Conservation (phyloP, 2,888 invertebrate species). For the Andrena haemorrhoa region DNA sequence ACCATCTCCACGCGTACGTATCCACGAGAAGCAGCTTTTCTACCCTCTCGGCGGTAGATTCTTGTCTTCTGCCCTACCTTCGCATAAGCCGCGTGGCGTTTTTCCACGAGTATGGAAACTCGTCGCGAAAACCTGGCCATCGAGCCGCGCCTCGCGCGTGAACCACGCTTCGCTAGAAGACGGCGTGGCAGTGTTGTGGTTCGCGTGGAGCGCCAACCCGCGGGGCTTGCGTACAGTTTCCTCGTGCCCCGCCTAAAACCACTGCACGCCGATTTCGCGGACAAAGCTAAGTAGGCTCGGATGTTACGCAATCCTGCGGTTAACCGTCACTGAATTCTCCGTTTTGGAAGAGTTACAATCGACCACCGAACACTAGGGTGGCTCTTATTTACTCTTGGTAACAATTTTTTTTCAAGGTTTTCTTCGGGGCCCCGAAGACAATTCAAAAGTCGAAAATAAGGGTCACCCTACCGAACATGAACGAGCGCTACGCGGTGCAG, state of each 20-base stretch:
- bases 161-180: slow-evolving; percentile 18
- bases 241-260: slow-evolving; percentile 27
- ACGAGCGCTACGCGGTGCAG: too few relatives aligned
- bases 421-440: too few relatives aligned
- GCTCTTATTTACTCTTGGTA: too few relatives aligned
- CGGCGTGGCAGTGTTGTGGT: slow-evolving; percentile 48
- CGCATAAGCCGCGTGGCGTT: background rate
- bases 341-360: too few relatives aligned
- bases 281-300: too few relatives aligned
- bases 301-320: background rate
- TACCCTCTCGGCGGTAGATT: background rate
- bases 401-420: too few relatives aligned
- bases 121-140: too few relatives aligned
- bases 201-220: slow-evolving; percentile 10
- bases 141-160: background rate
- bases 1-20: slow-evolving; percentile 35
- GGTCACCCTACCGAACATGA: too few relatives aligned
- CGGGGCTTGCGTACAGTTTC: background rate
- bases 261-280: too few relatives aligned
- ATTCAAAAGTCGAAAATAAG: too few relatives aligned
- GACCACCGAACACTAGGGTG: too few relatives aligned
- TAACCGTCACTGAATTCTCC: background rate
- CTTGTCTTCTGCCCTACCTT: too few relatives aligned
- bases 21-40: slow-evolving; percentile 4
- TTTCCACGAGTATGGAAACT: background rate